Base-by-base conservation (phyloP, 2,113 vertebrate genomes). In the Platichthys stellatus region DNA sequence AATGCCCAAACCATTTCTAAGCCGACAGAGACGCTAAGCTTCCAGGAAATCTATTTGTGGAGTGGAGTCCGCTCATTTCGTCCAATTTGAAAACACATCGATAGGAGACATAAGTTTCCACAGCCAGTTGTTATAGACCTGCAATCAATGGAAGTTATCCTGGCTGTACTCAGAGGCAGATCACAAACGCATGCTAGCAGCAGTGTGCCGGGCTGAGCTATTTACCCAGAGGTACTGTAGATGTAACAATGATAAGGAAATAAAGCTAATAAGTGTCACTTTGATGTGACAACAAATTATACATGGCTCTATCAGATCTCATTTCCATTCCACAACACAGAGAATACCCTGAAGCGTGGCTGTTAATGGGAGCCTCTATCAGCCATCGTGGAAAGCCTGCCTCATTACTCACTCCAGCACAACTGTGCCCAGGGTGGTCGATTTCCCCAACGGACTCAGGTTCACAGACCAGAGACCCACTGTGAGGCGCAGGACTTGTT, bases 201-300 rank as follows among this genome's bases (percentile, higher is more conserved):
- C 78, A 75, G 77, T 31, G 31, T 6, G 31, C 1, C 43, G 47
- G 18, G 47, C 78, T 70, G 71, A 78, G 86, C 80, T 83, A 84
- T 93, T 86, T 86, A 91, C 87, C 90, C 89, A 89, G 89, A 87
- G 90, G 85, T 91, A 87, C 86, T 70, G 77, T 70, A 78, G 88
- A 90, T 88, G 90, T 87, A 84, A 74, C 85, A 81, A 47, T 85
- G 88, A 92, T 88, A 86, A 86, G 81, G 86, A 91, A 93, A 93
- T 92, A 91, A 91, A 92, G 88, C 88, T 91, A 92, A 91, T 92
- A 92, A 92, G 89, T 90, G 89, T 93, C 87, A 84, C 91, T 93
- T 92, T 93, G 91, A 94, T 93, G 89, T 91, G 85, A 90, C 88
- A 92, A 92, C 91, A 92, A 91, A 91, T 92, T 91, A 88, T 91